Evolutionary conservation across 2,797 vertebrate species (phyloP).

Genomic region (Spinus olivaceus): DNA sequence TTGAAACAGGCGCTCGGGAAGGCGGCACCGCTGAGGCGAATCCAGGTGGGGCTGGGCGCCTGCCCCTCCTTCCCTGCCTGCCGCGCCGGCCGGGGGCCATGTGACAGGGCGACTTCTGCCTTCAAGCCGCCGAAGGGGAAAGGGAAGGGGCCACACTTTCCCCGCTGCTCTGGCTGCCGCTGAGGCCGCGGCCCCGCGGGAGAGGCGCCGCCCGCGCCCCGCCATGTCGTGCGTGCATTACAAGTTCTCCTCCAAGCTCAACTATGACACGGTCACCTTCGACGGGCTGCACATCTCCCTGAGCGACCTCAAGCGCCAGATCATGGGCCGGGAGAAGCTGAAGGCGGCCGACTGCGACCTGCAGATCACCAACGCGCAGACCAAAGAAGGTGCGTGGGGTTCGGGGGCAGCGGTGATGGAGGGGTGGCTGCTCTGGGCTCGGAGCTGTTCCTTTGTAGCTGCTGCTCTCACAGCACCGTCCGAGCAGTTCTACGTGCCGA

Average conservation of each 20-base stretch:
- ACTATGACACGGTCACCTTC: slow-evolving; percentile 95
- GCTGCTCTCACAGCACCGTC: not conserved
- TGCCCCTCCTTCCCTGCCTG: not conserved
- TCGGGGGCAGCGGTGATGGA: not conserved
- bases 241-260: slow-evolving; percentile 97
- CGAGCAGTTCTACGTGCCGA: fast-evolving
- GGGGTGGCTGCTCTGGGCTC: not conserved
- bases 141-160: not conserved
- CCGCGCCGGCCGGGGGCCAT: not conserved
- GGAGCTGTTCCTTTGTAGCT: not conserved
- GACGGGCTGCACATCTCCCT: slow-evolving; percentile 92
- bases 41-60: not conserved
- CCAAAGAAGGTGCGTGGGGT: slow-evolving; percentile 86
- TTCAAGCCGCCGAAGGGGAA: not conserved
- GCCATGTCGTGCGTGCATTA: slow-evolving; percentile 96
- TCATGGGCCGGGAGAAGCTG: slow-evolving; percentile 94
- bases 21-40: not conserved
- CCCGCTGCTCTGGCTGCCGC: not conserved
- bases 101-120: not conserved
- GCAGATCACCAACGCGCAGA: slow-evolving; percentile 95
- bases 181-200: not conserved
- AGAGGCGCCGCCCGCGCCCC: not conserved
- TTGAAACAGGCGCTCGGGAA: not conserved
- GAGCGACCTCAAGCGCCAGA: slow-evolving; percentile 91
- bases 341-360: slow-evolving; percentile 92